Evolutionary conservation across 2,113 vertebrate species (phyloP), one percentile per base, ranked within the genome.

Genomic region (Cricetomys ansorgei): DNA sequence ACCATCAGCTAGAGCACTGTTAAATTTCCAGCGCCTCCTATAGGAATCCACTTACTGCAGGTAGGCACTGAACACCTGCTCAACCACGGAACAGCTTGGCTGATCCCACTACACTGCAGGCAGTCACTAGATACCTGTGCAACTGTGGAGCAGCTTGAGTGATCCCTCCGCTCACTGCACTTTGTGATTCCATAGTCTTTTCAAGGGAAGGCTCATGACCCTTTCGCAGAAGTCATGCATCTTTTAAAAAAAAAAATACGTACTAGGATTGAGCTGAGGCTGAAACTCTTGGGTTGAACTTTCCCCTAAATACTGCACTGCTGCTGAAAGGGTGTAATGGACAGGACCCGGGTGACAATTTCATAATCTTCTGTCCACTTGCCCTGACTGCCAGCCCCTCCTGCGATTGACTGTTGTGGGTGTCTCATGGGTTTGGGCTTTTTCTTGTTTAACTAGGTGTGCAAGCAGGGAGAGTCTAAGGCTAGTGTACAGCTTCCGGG

Each of bases 311-410:
- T 29, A 64, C 15, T 69, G 37, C 4, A 19, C 43, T 40, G 43
- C 55, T 40, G 12, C 45, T 17, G n/a, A 64, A 43, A 1, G 8
- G 10, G 37, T 2, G 7, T 62, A 70, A 4, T 0, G 37, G 62
- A 48, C 21, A 91, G 25, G 23, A 53, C 7, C 7, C 0, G 11
- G 19, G 12, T 6, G 8, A 3, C 0, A 4, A 76, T 8, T 31
- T 13, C 16, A 17, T 19, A 29, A 67, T 12, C 27, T 25, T 27
- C 84, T 55, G 8, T 1, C 31, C 2, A 8, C 16, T 4, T 16
- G 13, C 43, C 57, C 81, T 23, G 57, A 73, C 37, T 75, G 19
- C 50, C 53, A 29, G 45, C 7, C 10, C 75, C n/a, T 70, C 50
- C 29, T 23, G 21, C 17, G 76, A n/a, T 3, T n/a, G 53, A 25